These are phyloP conservation scores for Melanophora roralis DNA, from an alignment of 2,888 invertebrate species.

Conservation along the genomic window DNA sequence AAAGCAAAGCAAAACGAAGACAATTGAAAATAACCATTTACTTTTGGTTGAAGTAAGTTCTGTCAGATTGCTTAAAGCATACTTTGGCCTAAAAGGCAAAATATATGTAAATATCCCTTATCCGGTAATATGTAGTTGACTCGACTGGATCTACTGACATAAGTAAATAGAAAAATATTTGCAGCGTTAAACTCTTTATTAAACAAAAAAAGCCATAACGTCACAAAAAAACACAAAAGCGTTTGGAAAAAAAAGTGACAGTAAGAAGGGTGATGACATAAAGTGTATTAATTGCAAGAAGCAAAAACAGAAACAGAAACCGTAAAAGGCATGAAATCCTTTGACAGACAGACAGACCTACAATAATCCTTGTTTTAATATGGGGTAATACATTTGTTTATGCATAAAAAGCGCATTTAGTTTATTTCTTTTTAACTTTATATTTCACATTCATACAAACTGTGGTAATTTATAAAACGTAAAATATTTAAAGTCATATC, in stretches of 20 bases:
- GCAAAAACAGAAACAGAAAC: not conserved
- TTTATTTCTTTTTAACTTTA: not conserved
- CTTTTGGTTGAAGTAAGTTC: not conserved
- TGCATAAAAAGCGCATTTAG: conserved; percentile 52
- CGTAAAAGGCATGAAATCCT: not conserved
- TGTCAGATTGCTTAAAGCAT: not conserved
- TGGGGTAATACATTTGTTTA: not conserved
- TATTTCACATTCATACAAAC: conserved; percentile 18
- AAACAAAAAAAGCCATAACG: conserved; percentile 53
- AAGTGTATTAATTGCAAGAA: conserved; percentile 56
- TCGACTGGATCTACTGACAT: not conserved
- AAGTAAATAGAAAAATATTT: not conserved
- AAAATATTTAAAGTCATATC: conserved; percentile 44
- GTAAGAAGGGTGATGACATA: conserved; percentile 41
- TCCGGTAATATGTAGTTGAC: not conserved
- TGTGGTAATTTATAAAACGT: conserved; percentile 41
- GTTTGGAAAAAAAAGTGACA: not conserved
- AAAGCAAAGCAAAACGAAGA: not conserved
- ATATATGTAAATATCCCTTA: conserved; percentile 7
- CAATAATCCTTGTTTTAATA: not conserved
- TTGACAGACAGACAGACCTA: conserved; percentile 3
- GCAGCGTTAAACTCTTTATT: conserved; percentile 1
- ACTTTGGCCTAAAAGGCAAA: conserved; percentile 19
- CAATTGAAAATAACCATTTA: conserved; percentile 56
- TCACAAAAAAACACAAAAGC: conserved; percentile 38